These are phyloP conservation scores for Parthenolecanium corni DNA, from an alignment of 2,888 invertebrate genomes.

Conservation along the genomic window DNA sequence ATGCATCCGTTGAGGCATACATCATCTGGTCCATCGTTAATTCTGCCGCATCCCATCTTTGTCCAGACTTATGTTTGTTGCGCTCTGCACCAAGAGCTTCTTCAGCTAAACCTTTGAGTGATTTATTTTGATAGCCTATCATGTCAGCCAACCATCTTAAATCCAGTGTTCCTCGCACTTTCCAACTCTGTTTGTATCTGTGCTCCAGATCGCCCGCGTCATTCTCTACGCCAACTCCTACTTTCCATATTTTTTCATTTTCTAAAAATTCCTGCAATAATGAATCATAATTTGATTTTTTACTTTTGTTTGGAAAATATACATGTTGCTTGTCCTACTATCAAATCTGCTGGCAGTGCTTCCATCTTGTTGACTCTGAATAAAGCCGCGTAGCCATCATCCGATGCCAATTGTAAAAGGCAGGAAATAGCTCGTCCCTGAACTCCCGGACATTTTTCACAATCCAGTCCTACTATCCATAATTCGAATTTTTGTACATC, in stretches of 20 bases:
- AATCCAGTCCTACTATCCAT: conserved; percentile 10
- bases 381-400: background rate
- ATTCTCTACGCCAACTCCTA: conserved; percentile 13
- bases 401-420: conserved; percentile 8
- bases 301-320: background rate
- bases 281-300: background rate
- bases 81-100: background rate
- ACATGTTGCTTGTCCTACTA: background rate
- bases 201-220: conserved; percentile 6
- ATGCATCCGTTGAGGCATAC: conserved; percentile 19
- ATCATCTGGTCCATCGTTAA: conserved; percentile 3
- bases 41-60: conserved; percentile 2
- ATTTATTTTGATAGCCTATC: background rate
- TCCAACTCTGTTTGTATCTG: background rate
- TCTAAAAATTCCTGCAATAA: background rate
- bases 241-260: conserved; percentile 23
- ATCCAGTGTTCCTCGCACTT: conserved; percentile 19
- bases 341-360: background rate
- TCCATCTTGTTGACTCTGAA: conserved; percentile 1
- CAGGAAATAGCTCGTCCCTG: background rate
- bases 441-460: background rate
- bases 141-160: conserved; percentile 8
- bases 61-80: background rate
- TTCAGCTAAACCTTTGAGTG: conserved; percentile 3
- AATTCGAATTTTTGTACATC: background rate